phyloP scores from a whole-genome alignment of 2,113 vertebrate species.

The Dunckerocampus dactyliophorus region DNA sequence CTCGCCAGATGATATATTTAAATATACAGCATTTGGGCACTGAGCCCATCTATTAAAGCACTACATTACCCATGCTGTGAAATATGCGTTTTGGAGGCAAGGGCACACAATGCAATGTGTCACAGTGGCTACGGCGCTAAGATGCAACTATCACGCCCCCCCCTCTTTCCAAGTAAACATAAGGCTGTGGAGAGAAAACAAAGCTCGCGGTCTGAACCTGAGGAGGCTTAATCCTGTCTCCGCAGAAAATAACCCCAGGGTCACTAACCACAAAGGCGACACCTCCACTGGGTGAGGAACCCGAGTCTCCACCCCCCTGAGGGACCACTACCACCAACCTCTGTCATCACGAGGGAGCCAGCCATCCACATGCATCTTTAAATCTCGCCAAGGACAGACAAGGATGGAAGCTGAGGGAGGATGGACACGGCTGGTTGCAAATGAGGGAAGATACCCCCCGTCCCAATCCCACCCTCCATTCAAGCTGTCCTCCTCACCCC shows the following conservation, averaged over 20 bases:
- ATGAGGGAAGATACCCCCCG: conserved; percentile 42
- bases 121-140: conserved; percentile 34
- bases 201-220: conserved; percentile 62
- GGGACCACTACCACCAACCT: conserved; percentile 26
- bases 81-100: conserved; percentile 32
- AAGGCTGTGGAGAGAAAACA: conserved; percentile 51
- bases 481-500: conserved; percentile 29
- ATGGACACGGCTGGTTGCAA: conserved; percentile 35
- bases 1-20: conserved; percentile 21
- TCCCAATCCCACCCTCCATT: conserved; percentile 11
- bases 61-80: conserved; percentile 36
- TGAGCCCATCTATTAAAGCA: conserved; percentile 36
- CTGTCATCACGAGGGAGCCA: conserved; percentile 25
- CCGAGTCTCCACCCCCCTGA: conserved; percentile 29
- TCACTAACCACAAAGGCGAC: conserved; percentile 57
- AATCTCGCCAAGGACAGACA: conserved; percentile 46
- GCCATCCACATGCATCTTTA: conserved; percentile 43
- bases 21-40: conserved; percentile 25
- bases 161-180: conserved; percentile 40
- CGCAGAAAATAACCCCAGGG: conserved; percentile 51
- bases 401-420: conserved; percentile 31
- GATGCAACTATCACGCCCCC: conserved; percentile 46
- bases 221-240: conserved; percentile 63
- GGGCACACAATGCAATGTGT: conserved; percentile 43
- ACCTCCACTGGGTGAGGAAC: conserved; percentile 55